Conservation (phyloP, 2,888 invertebrate species). For the Xanthia icteritia region DNA sequence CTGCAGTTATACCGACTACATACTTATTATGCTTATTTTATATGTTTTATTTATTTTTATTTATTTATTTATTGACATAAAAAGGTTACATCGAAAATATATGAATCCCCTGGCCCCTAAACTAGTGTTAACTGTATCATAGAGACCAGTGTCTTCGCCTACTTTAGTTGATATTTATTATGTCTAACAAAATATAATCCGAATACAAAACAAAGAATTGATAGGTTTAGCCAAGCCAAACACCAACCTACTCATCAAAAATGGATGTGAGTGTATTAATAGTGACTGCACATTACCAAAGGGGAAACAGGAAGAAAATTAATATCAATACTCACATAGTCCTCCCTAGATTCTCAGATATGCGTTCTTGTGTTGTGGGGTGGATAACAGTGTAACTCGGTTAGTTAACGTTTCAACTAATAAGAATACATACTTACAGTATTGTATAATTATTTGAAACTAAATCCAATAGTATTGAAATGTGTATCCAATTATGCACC, state of each 20-base stretch:
- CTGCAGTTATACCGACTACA: not conserved
- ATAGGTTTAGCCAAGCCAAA: too few species aligned
- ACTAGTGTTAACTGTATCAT: too few species aligned
- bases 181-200: too few species aligned
- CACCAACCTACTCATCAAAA: not conserved
- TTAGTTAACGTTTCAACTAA: not conserved
- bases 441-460: not conserved
- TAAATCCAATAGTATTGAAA: not conserved
- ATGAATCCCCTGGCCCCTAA: too few species aligned
- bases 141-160: too few species aligned
- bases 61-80: too few species aligned
- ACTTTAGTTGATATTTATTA: too few species aligned
- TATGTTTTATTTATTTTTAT: too few species aligned
- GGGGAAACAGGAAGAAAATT: not conserved
- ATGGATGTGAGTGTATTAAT: not conserved
- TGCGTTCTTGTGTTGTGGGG: not conserved
- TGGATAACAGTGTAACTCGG: not conserved
- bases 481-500: constrained; percentile 15
- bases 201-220: too few species aligned
- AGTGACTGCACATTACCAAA: not conserved
- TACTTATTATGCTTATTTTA: not conserved
- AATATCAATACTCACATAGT: not conserved
- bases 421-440: not conserved
- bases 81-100: too few species aligned
- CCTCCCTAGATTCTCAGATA: not conserved